Evolutionary conservation across 2,888 invertebrate species (phyloP), one percentile per base, ranked within the genome.

Genomic region (Phaonia tiefii): DNA sequence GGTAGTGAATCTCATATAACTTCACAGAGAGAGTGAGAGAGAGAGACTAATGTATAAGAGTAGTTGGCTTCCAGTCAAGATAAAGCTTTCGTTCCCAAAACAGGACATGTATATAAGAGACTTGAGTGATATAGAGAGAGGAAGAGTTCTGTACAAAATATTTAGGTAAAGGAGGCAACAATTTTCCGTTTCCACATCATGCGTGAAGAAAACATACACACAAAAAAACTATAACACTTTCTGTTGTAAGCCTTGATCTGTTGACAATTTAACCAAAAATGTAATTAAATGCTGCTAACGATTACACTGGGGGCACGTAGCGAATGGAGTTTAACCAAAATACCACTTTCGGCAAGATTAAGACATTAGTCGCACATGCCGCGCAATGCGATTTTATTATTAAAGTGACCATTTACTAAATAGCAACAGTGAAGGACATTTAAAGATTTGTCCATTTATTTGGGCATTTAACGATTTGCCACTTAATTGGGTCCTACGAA

Each of bases 221-320:
- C n/a, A n/a, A n/a, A n/a, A n/a, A 67, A 69, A 67, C 54, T 49
- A 54, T 67, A 44, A 37, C 31, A 54, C 7, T 67, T 39, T 66
- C 11, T 63, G 26, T 44, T 71, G 56, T 76, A 42, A 42, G 54
- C 4, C 65, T 71, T 76, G 73, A 70, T 31, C 8, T 8, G 31
- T 31, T 3, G 72, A 77, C 74, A 66, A 74, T 71, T 80, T 60
- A 44, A 54, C 66, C 58, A 56, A 80, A 74, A 74, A 77, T 39
- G 70, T 75, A 80, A 80, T 80, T 80, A 80, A 80, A 80, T 75
- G 70, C 60, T 71, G 63, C 75, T 78, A 78, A 81, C 74, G 78
- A 70, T 60, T 77, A 56, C 15, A 13, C 74, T 71, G 74, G 54
- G 71, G 71, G 67, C 77, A 74, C 80, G 74, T 77, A 26, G 31